Conservation (phyloP, 2,888 invertebrate species). For the Aproaerema taeniolella region DNA sequence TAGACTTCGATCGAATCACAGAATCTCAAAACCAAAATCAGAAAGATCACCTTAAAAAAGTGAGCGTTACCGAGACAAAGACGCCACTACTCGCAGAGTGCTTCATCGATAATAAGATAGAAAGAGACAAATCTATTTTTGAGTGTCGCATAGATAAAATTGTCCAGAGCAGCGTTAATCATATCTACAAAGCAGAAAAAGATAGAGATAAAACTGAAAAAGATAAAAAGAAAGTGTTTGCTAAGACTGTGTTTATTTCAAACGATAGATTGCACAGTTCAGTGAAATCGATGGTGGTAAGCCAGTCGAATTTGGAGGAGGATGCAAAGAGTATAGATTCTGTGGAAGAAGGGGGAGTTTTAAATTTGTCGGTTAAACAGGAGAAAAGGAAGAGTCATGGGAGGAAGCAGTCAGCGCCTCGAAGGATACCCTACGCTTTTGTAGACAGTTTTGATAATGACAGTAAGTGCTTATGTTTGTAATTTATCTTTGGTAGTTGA, state of each 20-base stretch:
- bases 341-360: slow-evolving; percentile 33
- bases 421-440: slow-evolving; percentile 47
- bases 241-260: slow-evolving; percentile 60
- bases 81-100: slow-evolving; percentile 31
- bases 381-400: slow-evolving; percentile 56
- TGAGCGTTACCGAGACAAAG: slow-evolving; percentile 30
- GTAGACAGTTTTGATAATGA: slow-evolving; percentile 32
- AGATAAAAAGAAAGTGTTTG: slow-evolving; percentile 51
- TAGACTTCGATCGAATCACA: slow-evolving; percentile 27
- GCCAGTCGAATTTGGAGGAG: slow-evolving; percentile 13
- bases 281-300: slow-evolving; percentile 33
- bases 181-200: slow-evolving; percentile 47
- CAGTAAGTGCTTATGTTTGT: slow-evolving; percentile 49
- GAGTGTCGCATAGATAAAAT: slow-evolving; percentile 63
- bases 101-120: slow-evolving; percentile 26
- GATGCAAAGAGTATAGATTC: slow-evolving; percentile 14
- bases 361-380: slow-evolving; percentile 61
- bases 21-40: slow-evolving; percentile 40
- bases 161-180: slow-evolving; percentile 63
- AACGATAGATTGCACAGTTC: slow-evolving; percentile 32
- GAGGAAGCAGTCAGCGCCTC: slow-evolving; percentile 60
- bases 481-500: too few species aligned
- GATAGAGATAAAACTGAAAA: slow-evolving; percentile 46
- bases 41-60: slow-evolving; percentile 15
- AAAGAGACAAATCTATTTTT: slow-evolving; percentile 39